A percentile compares a stretch with the other conserved stretches of the same genome.
phyloP scores from a whole-genome alignment of 2,797 vertebrate genomes.

The Sebastes ruberrimus region DNA sequence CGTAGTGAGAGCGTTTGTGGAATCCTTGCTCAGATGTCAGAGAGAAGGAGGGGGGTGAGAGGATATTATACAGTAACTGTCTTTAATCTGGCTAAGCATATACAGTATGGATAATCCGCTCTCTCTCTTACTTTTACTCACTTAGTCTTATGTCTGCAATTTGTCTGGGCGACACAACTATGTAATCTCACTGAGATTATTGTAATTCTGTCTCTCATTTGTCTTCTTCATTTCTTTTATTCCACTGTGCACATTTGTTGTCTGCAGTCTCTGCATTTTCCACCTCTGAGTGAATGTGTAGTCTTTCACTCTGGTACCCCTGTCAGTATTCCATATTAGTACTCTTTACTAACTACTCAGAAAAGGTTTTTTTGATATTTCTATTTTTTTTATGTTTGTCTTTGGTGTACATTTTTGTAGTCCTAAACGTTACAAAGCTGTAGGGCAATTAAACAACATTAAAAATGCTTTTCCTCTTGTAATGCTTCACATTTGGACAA shows the following conservation, averaged over 20 bases:
- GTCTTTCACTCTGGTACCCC: neutral
- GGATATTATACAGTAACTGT: conserved; percentile 50
- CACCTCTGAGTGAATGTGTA: neutral
- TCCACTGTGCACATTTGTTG: neutral
- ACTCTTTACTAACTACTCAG: neutral
- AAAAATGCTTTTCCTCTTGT: neutral
- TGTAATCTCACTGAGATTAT: conserved; percentile 69
- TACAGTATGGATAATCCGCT: conserved; percentile 62
- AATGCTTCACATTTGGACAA: neutral
- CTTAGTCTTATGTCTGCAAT: conserved; percentile 43
- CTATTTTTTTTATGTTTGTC: neutral
- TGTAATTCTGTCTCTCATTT: conserved; percentile 51
- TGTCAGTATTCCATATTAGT: neutral
- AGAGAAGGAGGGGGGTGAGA: conserved; percentile 18
- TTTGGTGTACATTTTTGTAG: neutral
- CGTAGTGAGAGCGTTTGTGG: conserved; percentile 33
- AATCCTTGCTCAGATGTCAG: conserved; percentile 48
- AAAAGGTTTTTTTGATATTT: neutral
- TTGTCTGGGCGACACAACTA: conserved; percentile 30
- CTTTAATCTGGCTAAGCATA: conserved; percentile 72
- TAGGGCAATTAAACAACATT: neutral
- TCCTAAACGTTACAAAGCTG: neutral
- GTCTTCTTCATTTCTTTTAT: conserved; percentile 18
- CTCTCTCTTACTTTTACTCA: conserved; percentile 47
- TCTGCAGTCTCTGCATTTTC: neutral